These are phyloP conservation scores for Sapayoa aenigma DNA, from an alignment of 2,113 vertebrate species.

Conservation along the genomic window DNA sequence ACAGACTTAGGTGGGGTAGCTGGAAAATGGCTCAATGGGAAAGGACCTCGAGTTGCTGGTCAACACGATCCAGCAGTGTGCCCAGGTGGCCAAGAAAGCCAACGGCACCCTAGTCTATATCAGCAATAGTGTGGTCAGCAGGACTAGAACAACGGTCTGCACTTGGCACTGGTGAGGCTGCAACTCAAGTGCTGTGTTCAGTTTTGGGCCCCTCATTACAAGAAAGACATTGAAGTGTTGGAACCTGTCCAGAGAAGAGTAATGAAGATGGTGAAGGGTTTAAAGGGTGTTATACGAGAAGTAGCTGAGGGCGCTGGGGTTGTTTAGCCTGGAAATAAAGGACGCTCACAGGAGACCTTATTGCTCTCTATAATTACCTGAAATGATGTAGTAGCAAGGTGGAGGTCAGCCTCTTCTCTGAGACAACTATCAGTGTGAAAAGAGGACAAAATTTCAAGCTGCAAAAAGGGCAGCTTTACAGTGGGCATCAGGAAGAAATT, in stretches of 20 bases:
- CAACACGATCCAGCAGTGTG: neutral
- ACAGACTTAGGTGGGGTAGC: neutral
- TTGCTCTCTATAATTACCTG: neutral
- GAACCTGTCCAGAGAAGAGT: rapidly evolving
- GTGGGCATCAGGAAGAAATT: neutral
- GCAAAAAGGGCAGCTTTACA: neutral
- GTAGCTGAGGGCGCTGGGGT: neutral
- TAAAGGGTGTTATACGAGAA: too few species aligned
- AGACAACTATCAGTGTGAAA: neutral
- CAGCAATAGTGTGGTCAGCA: neutral
- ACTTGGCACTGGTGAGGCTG: rapidly evolving
- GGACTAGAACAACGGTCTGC: too few species aligned
- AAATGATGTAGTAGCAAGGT: neutral
- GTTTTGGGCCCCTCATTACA: neutral
- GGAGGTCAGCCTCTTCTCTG: rapidly evolving
- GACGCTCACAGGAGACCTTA: rapidly evolving
- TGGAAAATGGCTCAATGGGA: neutral
- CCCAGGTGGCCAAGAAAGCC: neutral
- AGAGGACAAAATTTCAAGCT: neutral
- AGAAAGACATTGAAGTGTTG: neutral
- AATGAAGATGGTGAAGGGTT: neutral
- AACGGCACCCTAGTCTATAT: neutral
- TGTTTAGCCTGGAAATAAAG: neutral
- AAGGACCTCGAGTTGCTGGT: neutral
- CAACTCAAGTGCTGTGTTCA: rapidly evolving